A percentile compares a stretch with the other conserved stretches of the same genome.
These are phyloP conservation scores for Thumatha senex DNA, from an alignment of 2,888 invertebrate genomes.

Conservation along the genomic window DNA sequence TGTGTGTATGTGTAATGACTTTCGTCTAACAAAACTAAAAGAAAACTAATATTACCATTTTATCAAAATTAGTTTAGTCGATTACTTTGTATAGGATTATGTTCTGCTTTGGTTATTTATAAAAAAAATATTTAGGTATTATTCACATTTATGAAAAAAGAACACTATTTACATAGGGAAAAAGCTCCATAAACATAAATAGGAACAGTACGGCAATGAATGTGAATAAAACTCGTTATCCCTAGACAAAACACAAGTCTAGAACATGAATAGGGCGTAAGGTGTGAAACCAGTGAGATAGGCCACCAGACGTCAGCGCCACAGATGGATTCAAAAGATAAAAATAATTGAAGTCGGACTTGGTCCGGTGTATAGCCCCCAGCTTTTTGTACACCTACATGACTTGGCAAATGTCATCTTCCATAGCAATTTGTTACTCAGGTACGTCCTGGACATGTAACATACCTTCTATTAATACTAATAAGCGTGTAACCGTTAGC, in stretches of 20 bases:
- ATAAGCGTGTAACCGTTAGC: slow-evolving; percentile 4
- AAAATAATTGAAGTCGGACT: slow-evolving; percentile 67
- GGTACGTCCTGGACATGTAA: slow-evolving; percentile 21
- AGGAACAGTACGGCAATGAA: neutral
- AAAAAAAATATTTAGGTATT: too few species aligned
- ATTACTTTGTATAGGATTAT: too few species aligned
- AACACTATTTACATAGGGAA: too few species aligned
- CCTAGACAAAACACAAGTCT: slow-evolving; percentile 38
- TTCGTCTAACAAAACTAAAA: too few species aligned
- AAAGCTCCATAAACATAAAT: neutral
- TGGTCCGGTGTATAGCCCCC: slow-evolving; percentile 41
- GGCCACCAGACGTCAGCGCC: slow-evolving; percentile 40
- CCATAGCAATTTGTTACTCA: slow-evolving; percentile 29
- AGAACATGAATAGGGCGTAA: slow-evolving; percentile 49
- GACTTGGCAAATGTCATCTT: slow-evolving; percentile 39
- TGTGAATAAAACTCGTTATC: slow-evolving; percentile 22
- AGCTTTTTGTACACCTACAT: slow-evolving; percentile 23
- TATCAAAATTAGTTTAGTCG: too few species aligned
- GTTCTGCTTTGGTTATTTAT: too few species aligned
- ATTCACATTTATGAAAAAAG: too few species aligned
- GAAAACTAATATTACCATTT: too few species aligned
- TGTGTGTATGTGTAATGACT: too few species aligned
- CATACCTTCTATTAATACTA: slow-evolving; percentile 1
- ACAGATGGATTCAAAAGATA: slow-evolving; percentile 67
- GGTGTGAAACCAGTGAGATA: slow-evolving; percentile 62